Evolutionary conservation across 2,888 invertebrate species (phyloP).

Genomic region (Ophion ventricosus): DNA sequence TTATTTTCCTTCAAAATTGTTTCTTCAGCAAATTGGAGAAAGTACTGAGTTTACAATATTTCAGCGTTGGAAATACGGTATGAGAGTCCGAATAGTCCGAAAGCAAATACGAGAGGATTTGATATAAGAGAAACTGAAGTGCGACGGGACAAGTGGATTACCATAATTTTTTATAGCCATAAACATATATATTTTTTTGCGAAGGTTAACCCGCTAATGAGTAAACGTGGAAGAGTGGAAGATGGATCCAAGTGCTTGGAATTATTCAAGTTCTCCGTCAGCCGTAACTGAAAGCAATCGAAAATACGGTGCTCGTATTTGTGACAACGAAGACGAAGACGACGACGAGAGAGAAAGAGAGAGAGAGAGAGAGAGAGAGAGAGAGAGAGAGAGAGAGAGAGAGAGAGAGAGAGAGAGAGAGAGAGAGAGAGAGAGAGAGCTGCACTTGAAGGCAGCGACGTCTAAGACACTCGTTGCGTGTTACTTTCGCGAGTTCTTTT

Average conservation of each 20-base stretch:
- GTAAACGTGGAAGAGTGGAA: slow-evolving; percentile 31
- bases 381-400: background rate
- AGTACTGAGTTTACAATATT: background rate
- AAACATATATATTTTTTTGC: background rate
- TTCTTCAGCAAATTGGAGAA: background rate
- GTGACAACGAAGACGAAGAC: slow-evolving; percentile 14
- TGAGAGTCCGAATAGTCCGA: slow-evolving; percentile 9
- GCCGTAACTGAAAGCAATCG: slow-evolving; percentile 21
- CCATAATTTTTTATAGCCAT: background rate
- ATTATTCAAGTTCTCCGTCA: slow-evolving; percentile 12
- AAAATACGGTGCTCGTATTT: slow-evolving; percentile 15
- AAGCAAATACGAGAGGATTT: slow-evolving; percentile 9
- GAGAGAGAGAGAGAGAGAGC: background rate
- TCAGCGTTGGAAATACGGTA: slow-evolving; percentile 3
- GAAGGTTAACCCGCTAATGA: slow-evolving; percentile 60
- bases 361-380: slow-evolving; percentile 2
- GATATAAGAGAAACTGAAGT: slow-evolving; percentile 39
- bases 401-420: too few relatives aligned
- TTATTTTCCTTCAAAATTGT: background rate
- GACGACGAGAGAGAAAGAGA: background rate
- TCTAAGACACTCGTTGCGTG: slow-evolving; percentile 35
- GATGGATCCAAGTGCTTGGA: background rate
- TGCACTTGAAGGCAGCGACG: slow-evolving; percentile 33
- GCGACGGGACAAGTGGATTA: slow-evolving; percentile 16
- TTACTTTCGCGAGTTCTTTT: slow-evolving; percentile 45